Conservation (phyloP, 1,140 invertebrate genomes). For the Drosophila burlai region DNA sequence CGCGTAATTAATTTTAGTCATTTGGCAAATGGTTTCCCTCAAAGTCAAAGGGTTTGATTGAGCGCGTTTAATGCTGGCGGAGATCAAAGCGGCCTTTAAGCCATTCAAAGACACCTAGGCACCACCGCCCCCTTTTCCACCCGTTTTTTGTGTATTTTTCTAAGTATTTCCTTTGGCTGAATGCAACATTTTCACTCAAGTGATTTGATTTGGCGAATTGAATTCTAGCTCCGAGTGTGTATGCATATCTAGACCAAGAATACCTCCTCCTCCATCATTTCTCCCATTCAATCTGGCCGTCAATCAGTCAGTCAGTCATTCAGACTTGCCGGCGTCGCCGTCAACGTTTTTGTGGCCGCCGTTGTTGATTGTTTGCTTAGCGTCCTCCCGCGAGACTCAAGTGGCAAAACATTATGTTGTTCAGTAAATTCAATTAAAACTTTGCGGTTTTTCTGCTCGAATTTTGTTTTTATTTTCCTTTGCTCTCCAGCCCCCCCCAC, state of each 20-base stretch:
- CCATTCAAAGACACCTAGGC: conserved; percentile 56
- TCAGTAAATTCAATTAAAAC: conserved; percentile 83
- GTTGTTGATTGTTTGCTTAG: conserved; percentile 72
- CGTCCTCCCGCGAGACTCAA: conserved; percentile 79
- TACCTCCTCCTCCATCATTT: not conserved
- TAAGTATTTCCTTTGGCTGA: conserved; percentile 52
- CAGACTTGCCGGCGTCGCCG: conserved; percentile 49
- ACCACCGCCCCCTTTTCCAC: conserved; percentile 1
- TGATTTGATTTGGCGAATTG: conserved; percentile 83
- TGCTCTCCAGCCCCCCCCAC: conserved; percentile 7
- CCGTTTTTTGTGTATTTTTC: conserved; percentile 50
- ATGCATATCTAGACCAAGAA: conserved; percentile 66
- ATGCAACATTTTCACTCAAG: conserved; percentile 76
- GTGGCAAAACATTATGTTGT: conserved; percentile 82
- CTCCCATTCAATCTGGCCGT: conserved; percentile 31
- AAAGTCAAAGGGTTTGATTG: conserved; percentile 77
- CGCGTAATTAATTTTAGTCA: conserved; percentile 79
- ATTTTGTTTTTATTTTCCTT: conserved; percentile 58
- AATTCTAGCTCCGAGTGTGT: conserved; percentile 73
- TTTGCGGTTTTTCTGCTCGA: conserved; percentile 76
- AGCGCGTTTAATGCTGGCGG: conserved; percentile 71
- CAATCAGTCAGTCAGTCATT: conserved; percentile 58
- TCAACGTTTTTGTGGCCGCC: conserved; percentile 42
- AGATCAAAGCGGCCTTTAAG: conserved; percentile 71
- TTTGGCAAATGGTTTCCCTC: conserved; percentile 72